Evolutionary conservation across 2,888 invertebrate species (phyloP).

Genomic region (Ernsta delagoae): DNA sequence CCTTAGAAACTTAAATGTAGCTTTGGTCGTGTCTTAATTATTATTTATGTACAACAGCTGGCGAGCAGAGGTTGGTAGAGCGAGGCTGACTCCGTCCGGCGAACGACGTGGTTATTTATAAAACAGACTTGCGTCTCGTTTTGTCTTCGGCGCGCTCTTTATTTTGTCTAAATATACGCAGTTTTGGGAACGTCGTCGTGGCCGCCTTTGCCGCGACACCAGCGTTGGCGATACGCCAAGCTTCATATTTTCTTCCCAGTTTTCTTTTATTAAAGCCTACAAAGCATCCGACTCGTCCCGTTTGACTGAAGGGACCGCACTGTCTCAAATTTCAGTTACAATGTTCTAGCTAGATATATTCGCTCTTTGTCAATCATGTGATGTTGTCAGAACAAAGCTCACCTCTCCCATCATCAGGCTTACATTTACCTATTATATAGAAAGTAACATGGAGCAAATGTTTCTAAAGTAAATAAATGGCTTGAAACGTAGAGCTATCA

Average conservation of each 20-base stretch:
- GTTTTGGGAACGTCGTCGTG: conserved; percentile 81
- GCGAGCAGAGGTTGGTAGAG: conserved; percentile 77
- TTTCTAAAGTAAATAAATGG: conserved; percentile 66
- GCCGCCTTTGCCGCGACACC: conserved; percentile 77
- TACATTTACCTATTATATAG: conserved; percentile 4
- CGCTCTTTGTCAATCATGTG: no score
- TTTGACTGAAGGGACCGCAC: neutral
- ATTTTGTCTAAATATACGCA: conserved; percentile 85
- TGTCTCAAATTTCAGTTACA: conserved; percentile 8
- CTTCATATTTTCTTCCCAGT: conserved; percentile 69
- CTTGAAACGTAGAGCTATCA: conserved; percentile 46
- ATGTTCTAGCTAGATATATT: no score
- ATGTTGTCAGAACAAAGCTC: neutral
- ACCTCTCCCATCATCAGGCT: no score
- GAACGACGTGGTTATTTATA: conserved; percentile 83
- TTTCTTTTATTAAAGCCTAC: conserved; percentile 67
- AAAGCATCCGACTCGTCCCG: conserved; percentile 31
- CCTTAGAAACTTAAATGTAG: conserved; percentile 54
- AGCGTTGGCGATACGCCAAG: conserved; percentile 71
- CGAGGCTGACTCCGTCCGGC: conserved; percentile 76
- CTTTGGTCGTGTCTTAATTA: conserved; percentile 81
- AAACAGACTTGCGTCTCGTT: conserved; percentile 84
- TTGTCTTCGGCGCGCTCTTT: conserved; percentile 84
- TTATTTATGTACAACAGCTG: conserved; percentile 84
- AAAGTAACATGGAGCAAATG: conserved; percentile 54